Evolutionary conservation across 2,888 invertebrate species (phyloP), one percentile per base, ranked within the genome.

Genomic region (Autographa pulchrina): DNA sequence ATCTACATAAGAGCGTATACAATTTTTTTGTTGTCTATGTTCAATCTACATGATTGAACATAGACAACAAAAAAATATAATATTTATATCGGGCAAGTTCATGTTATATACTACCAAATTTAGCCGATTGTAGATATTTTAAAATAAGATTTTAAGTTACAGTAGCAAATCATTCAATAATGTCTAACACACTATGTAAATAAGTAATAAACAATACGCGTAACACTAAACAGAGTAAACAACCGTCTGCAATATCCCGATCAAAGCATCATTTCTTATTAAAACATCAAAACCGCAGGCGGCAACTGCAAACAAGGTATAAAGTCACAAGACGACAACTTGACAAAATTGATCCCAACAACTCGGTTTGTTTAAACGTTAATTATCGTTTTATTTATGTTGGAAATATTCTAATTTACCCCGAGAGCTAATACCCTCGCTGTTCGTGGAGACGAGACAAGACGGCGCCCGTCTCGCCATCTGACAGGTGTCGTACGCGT

Each of bases 401-500:
- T 91, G 84, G 88, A 89, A 92, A 92, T 92, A 93, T 93, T 93
- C 91, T 91, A 92, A 93, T 92, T 93, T 90, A 90, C 89, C 87
- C 87, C 68, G 70, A 81, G 81, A 89, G 91, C 89, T 91, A 91
- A 92, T 92, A 90, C 90, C 90, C 85, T 83, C 81, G 88, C 82
- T 84, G 85, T 85, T 88, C 86, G 84, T 77, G 82, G 83, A 88
- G 90, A 90, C 88, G 89, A 91, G 89, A 90, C 91, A 90, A 91
- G 90, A 89, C 90, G 90, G 88, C 89, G 86, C 90, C 89, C 83
- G 90, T 91, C 91, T 83, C 85, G 84, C 83, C 86, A 86, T 91
- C 90, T 94, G 94, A 94, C 94, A 94, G 94, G 93, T 94, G 93
- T 91, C 92, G 90, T 90, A 92, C 90, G 91, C 91, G 92, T 86